Evolutionary conservation across 1,140 invertebrate genomes (phyloP), one percentile per base, ranked within the genome.

Genomic region (Meloidogyne floridensis): DNA sequence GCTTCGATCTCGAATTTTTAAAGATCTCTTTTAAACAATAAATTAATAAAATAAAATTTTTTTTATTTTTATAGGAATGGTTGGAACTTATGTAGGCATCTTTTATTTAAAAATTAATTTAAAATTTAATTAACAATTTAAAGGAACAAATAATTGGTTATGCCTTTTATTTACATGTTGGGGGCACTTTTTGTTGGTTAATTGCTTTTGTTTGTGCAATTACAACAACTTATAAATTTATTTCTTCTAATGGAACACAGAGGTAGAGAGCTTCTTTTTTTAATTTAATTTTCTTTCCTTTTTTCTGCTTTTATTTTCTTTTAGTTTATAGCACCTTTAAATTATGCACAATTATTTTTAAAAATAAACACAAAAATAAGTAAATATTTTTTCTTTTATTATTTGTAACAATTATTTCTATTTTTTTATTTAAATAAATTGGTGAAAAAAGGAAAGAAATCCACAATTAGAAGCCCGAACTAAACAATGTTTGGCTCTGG

Each of bases 211-310:
- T 89, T 13, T 85, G 80, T 71, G 84, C 86, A 1, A 76, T 90
- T 9, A 47, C 83, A 9, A 89, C 88, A 18, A 90, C 89, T 5
- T 89, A 90, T 81, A 90, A 90, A 72, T 90, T 89, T 82, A 70
- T 89, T 51, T 42, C 86, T 7, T 82, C 82, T 10, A 70, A 77
- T 18, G 87, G 87, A 42, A 59, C 73, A 18, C 77, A 79, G 18
- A 79, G 77, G 77, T 79, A 79, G 47, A 69, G 15, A 32, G 32
- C 32, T 20, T 32, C 32, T 32, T 32, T 32, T 32, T 32, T 32
- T 79, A 70, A 32, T 4, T 18, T 70, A 18, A 10, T 10, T 72
- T 71, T 32, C 15, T 32, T 47, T 32, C 8, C 20, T 11, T 20
- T 47, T 78, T 65, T 18, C 54, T 77, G 75, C 65, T 72, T 51